Conservation (phyloP, 1,140 invertebrate species). For the Pseudoatta argentina region DNA sequence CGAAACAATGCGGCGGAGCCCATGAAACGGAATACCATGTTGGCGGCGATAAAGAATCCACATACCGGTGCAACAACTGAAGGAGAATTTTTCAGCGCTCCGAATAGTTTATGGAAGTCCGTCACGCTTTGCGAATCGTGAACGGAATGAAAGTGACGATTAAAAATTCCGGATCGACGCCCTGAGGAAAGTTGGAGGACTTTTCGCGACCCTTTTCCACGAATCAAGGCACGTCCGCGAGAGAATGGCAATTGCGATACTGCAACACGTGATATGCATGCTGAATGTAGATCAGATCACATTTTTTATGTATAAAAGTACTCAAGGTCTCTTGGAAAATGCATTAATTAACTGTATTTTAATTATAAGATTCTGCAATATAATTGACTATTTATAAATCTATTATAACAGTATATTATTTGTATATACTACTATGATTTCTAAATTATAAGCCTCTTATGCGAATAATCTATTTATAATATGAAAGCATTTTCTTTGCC, state of each 20-base stretch:
- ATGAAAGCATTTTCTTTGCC: neutral
- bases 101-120: conserved; percentile 66
- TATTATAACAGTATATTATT: neutral
- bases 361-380: neutral
- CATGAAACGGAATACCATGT: conserved; percentile 55
- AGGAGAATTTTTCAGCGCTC: conserved; percentile 78
- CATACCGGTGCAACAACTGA: conserved; percentile 69
- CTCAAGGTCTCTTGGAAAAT: neutral
- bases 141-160: conserved; percentile 77
- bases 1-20: conserved; percentile 61
- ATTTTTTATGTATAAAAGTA: neutral
- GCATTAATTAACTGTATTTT: neutral
- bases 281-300: neutral
- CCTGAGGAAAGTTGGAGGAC: conserved; percentile 65
- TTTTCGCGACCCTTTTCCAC: conserved; percentile 28
- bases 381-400: neutral
- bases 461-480: neutral
- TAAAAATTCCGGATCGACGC: conserved; percentile 67
- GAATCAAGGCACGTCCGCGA: neutral
- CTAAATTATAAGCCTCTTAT: neutral
- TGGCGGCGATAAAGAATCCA: conserved; percentile 62
- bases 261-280: neutral
- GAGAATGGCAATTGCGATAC: neutral
- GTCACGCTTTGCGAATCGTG: conserved; percentile 70
- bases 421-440: neutral